Evolutionary conservation across 2,797 vertebrate species (phyloP).

Genomic region (Sebastes flavidus): DNA sequence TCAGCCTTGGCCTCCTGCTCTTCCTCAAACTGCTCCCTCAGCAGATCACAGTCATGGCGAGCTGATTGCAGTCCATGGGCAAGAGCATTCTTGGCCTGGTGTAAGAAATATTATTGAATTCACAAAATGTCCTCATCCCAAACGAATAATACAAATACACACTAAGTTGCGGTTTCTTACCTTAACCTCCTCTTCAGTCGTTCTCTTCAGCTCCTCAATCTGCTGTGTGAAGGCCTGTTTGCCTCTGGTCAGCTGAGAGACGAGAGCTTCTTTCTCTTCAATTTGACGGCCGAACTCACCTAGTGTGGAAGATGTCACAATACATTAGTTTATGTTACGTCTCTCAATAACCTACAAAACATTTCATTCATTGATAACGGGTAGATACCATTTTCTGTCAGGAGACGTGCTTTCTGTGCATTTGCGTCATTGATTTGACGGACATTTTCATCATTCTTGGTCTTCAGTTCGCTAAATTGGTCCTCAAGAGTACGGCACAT

Average conservation of each 20-base stretch:
- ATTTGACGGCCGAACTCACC: slow-evolving; percentile 88
- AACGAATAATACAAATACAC: background rate
- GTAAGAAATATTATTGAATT: slow-evolving; percentile 43
- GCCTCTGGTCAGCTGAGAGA: slow-evolving; percentile 90
- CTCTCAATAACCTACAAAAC: background rate
- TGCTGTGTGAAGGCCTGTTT: slow-evolving; percentile 91
- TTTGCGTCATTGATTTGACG: slow-evolving; percentile 84
- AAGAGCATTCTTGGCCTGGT: slow-evolving; percentile 88
- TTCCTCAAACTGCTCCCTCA: too few relatives aligned
- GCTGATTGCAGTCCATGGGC: slow-evolving; percentile 86
- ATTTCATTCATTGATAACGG: background rate
- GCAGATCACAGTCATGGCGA: too few relatives aligned
- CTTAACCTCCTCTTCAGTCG: slow-evolving; percentile 83
- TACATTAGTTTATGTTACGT: background rate
- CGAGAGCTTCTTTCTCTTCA: slow-evolving; percentile 88
- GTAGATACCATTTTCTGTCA: slow-evolving; percentile 87
- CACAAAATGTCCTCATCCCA: background rate
- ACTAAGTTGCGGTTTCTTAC: slow-evolving; percentile 10
- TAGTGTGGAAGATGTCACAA: slow-evolving; percentile 2
- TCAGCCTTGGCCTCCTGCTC: too few relatives aligned
- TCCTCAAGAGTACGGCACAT: slow-evolving; percentile 87
- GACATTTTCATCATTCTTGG: slow-evolving; percentile 86
- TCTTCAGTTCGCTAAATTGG: slow-evolving; percentile 86
- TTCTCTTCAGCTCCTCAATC: slow-evolving; percentile 90
- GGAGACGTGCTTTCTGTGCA: slow-evolving; percentile 86